Evolutionary conservation across 2,113 vertebrate species (phyloP).

Genomic region (Leucosticte australis): DNA sequence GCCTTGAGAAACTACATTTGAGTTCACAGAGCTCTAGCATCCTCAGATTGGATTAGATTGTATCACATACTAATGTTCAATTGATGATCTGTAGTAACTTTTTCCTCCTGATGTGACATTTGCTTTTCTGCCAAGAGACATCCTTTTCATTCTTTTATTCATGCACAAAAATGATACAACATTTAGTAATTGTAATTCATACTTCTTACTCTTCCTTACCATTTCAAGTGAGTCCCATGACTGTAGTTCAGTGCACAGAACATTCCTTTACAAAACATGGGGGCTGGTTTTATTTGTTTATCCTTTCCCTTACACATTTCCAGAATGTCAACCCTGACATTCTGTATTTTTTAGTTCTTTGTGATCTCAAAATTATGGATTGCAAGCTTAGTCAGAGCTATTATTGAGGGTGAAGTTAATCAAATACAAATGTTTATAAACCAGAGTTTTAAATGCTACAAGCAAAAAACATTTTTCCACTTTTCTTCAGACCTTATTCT

Average conservation of each 20-base stretch:
- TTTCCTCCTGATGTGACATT: neutral
- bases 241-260: neutral
- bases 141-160: neutral
- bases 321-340: slow-evolving; percentile 7
- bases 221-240: neutral
- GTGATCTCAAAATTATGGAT: slow-evolving; percentile 4
- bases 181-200: neutral
- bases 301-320: neutral
- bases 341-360: slow-evolving; percentile 6
- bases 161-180: neutral
- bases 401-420: slow-evolving; percentile 29
- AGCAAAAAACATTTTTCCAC: neutral
- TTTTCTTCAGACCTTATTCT: neutral
- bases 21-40: neutral
- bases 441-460: neutral
- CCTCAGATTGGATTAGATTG: neutral
- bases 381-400: slow-evolving; percentile 17
- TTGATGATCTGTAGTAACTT: neutral
- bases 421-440: slow-evolving; percentile 41
- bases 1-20: neutral
- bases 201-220: neutral
- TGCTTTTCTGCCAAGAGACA: neutral
- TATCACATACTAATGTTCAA: neutral
- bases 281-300: slow-evolving; percentile 28
- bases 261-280: neutral